Evolutionary conservation across 2,888 invertebrate species (phyloP), one percentile per base, ranked within the genome.

Genomic region (Heliconius sara): DNA sequence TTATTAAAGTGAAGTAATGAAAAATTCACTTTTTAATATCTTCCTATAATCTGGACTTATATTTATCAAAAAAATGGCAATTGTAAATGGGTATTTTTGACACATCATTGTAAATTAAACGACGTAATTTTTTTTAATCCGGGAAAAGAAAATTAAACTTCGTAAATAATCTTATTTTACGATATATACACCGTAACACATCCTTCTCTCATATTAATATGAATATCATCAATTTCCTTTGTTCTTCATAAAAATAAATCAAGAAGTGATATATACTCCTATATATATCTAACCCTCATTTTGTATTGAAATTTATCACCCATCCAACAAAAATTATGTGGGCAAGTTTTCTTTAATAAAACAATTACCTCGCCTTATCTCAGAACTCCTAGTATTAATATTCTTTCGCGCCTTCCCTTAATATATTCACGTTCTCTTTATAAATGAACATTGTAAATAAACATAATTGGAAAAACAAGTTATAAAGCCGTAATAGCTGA

Each of bases 381-480:
- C 72, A 70, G 78, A 86, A 85, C 84, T 85, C 83, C 34, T 77
- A 67, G 83, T 84, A 85, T 86, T 85, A 85, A 85, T 85, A 86
- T 85, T 84, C 83, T 82, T 80, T 77, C 68, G 72, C 76, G 47
- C 34, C 68, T 60, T 60, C 84, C 85, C 85, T 83, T 84, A 84
- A 85, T 86, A 85, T 84, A 85, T 85, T 84, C 85, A 83, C 83
- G 84, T 78, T 80, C 82, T 82, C 83, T 79, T 84, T 85, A 84
- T 85, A 86, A 86, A 86, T 86, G 85, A 86, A 85, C 80, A 82
- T 81, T 30, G 81, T 85, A 84, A 84, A 86, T 84, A 85, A 85
- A 84, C 84, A 83, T 84, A 84, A 81, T 83, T 84, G 81, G 79
- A 80, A 79, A 84, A 85, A 81, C 77, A 77, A 81, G 85, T 83